phyloP scores from a whole-genome alignment of 2,888 invertebrate genomes.

The Plebejus melissa region DNA sequence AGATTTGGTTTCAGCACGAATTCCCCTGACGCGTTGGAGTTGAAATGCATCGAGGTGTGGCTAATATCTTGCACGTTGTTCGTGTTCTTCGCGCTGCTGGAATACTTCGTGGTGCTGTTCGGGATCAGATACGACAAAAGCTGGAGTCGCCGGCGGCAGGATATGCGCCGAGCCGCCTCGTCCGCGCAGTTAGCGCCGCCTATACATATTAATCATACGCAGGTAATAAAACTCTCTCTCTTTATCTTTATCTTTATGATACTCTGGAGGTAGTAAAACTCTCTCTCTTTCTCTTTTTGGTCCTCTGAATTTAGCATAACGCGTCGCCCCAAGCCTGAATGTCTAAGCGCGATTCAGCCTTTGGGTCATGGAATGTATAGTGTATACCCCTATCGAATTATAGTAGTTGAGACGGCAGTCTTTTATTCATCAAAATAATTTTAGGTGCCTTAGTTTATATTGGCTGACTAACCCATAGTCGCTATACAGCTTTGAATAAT shows the following conservation, averaged over 20 bases:
- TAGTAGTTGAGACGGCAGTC: neutral
- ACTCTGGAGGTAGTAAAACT: too few species aligned
- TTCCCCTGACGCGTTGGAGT: constrained; percentile 81
- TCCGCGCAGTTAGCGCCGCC: constrained; percentile 66
- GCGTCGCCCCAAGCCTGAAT: too few species aligned
- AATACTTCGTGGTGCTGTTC: constrained; percentile 82
- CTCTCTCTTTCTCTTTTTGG: too few species aligned
- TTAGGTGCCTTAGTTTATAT: neutral
- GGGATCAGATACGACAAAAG: constrained; percentile 83
- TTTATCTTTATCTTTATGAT: neutral
- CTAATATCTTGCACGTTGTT: constrained; percentile 82
- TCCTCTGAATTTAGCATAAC: too few species aligned
- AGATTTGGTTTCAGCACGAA: constrained; percentile 71
- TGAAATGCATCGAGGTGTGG: constrained; percentile 83
- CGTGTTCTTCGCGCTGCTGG: constrained; percentile 81
- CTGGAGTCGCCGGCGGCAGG: constrained; percentile 74
- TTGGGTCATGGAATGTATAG: too few species aligned
- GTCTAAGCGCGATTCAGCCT: too few species aligned
- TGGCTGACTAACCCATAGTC: neutral
- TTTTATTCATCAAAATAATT: neutral
- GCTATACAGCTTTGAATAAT: neutral
- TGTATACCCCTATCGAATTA: too few species aligned
- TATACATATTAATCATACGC: constrained; percentile 69
- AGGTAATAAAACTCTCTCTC: constrained; percentile 44
- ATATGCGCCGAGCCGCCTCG: constrained; percentile 64